Evolutionary conservation across 2,797 vertebrate species (phyloP).

Genomic region (Labroides dimidiatus): DNA sequence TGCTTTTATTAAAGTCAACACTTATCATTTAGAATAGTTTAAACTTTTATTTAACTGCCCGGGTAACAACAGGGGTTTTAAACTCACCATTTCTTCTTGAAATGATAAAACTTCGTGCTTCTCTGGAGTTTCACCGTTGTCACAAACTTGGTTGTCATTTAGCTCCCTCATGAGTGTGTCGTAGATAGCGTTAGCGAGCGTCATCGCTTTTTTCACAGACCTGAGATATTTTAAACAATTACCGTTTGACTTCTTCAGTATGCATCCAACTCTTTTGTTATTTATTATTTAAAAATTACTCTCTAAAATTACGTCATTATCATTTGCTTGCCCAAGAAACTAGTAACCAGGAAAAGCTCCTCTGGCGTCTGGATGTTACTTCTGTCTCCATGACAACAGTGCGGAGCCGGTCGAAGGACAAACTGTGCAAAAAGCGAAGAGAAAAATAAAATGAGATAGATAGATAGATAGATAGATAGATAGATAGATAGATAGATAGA

Average conservation of each 20-base stretch:
- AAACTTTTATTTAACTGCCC: neutral
- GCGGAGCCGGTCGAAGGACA: slow-evolving; percentile 54
- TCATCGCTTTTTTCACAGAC: slow-evolving; percentile 25
- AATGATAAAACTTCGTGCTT: slow-evolving; percentile 27
- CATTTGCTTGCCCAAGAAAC: neutral
- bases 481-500: too few relatives aligned
- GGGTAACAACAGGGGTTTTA: too few relatives aligned
- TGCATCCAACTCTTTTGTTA: too few relatives aligned
- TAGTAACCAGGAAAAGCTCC: neutral
- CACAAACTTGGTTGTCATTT: slow-evolving; percentile 68
- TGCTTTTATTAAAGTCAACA: neutral
- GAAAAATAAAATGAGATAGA: too few relatives aligned
- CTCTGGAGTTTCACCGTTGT: slow-evolving; percentile 57
- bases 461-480: too few relatives aligned
- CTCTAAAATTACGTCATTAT: too few relatives aligned
- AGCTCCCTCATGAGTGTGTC: slow-evolving; percentile 80
- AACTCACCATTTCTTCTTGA: slow-evolving; percentile 28
- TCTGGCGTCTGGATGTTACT: neutral
- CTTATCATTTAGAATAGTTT: neutral
- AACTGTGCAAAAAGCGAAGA: slow-evolving; percentile 36
- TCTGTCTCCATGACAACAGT: slow-evolving; percentile 72
- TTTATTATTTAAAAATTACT: too few relatives aligned
- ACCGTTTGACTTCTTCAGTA: too few relatives aligned
- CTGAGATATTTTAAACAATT: too few relatives aligned
- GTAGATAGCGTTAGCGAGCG: slow-evolving; percentile 62